phyloP scores from a whole-genome alignment of 2,888 invertebrate species.

The Lithophane semibrunnea region DNA sequence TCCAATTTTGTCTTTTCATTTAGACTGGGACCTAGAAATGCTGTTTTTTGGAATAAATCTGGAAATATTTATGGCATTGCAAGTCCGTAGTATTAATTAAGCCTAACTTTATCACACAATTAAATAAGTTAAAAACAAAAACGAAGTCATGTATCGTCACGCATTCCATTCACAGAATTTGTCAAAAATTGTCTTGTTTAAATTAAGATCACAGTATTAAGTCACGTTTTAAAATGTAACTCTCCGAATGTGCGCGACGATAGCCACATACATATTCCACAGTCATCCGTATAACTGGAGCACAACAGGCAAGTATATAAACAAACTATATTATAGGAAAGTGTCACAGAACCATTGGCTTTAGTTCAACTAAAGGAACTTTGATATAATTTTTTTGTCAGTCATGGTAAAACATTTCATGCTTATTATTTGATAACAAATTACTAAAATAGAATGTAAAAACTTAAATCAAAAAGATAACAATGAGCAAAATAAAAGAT shows the following conservation, averaged over 20 bases:
- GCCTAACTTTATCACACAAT: conserved; percentile 88
- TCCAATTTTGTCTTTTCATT: conserved; percentile 70
- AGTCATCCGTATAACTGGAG: conserved; percentile 85
- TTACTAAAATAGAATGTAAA: conserved; percentile 67
- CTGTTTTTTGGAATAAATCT: conserved; percentile 85
- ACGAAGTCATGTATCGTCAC: conserved; percentile 82
- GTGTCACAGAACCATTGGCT: conserved; percentile 80
- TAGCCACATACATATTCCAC: conserved; percentile 88
- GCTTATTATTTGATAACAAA: conserved; percentile 66
- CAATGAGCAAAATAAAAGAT: conserved; percentile 66
- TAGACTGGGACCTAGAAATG: conserved; percentile 83
- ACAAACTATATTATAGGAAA: conserved; percentile 77
- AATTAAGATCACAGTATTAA: conserved; percentile 91
- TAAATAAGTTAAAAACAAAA: conserved; percentile 86
- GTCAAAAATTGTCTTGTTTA: conserved; percentile 88
- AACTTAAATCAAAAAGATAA: conserved; percentile 68
- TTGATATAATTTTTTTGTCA: conserved; percentile 66
- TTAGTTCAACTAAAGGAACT: conserved; percentile 73
- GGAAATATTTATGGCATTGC: conserved; percentile 86
- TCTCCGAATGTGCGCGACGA: conserved; percentile 87
- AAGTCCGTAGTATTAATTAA: conserved; percentile 82
- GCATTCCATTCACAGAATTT: conserved; percentile 85
- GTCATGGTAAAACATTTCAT: conserved; percentile 68
- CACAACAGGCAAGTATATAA: conserved; percentile 79
- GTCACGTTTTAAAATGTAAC: conserved; percentile 88